Evolutionary conservation across 2,113 vertebrate genomes (phyloP).

Genomic region (Ia io): DNA sequence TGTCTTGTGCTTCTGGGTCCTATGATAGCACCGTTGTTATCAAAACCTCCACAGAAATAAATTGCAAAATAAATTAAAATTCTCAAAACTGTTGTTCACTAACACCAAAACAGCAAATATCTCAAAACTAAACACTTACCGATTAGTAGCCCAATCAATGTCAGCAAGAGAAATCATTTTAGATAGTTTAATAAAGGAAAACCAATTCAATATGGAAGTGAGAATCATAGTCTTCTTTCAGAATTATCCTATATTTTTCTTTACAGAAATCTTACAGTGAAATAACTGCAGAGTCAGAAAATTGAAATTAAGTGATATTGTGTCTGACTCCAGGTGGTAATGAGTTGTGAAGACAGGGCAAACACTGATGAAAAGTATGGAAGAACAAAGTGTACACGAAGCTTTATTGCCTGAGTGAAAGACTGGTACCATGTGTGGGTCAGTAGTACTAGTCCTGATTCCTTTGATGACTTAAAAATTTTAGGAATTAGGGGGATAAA

Average conservation of each 20-base stretch:
- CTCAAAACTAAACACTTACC: conserved; percentile 88
- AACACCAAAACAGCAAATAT: conserved; percentile 76
- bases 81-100: conserved; percentile 36
- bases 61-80: conserved; percentile 67
- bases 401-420: neutral
- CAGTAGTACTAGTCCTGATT: neutral
- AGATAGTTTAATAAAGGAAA: conserved; percentile 84
- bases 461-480: neutral
- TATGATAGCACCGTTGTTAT: conserved; percentile 94
- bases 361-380: neutral
- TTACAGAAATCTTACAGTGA: conserved; percentile 8
- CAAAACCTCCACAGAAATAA: conserved; percentile 90
- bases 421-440: neutral
- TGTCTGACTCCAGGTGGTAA: neutral
- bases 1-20: conserved; percentile 96
- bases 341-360: neutral
- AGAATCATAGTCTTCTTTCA: conserved; percentile 56
- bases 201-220: conserved; percentile 56
- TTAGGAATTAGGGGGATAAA: neutral
- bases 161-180: conserved; percentile 87
- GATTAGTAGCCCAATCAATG: conserved; percentile 84
- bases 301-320: neutral
- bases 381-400: neutral
- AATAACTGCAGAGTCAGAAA: conserved; percentile 38
- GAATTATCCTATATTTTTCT: neutral